Conservation (phyloP, 92 coral and sea anemone genomes). For the Actinernus sp. region DNA sequence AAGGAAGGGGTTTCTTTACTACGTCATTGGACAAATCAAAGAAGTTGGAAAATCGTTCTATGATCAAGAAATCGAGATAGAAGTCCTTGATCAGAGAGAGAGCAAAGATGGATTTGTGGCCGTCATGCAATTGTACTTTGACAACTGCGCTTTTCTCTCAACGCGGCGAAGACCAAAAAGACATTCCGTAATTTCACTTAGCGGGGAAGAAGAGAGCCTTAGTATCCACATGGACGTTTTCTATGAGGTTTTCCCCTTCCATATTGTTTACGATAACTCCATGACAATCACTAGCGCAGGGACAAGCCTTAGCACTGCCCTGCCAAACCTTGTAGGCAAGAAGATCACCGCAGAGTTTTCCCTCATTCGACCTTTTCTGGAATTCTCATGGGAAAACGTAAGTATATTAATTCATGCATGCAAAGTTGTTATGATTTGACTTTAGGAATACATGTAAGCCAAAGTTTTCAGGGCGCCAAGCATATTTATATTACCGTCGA, state of each 20-base stretch:
- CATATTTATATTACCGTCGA: too few species aligned
- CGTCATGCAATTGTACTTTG: conserved; percentile 66
- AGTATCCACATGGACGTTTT: conserved; percentile 85
- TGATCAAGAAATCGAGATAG: conserved; percentile 72
- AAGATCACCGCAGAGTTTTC: conserved; percentile 60
- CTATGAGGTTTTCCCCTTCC: conserved; percentile 91
- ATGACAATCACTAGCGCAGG: conserved; percentile 86
- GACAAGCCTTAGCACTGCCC: conserved; percentile 61
- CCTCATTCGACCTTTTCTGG: conserved; percentile 79
- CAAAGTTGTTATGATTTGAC: too few species aligned
- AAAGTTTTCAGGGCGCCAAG: too few species aligned
- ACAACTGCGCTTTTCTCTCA: conserved; percentile 78
- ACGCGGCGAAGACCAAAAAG: conserved; percentile 76
- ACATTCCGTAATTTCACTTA: conserved; percentile 80
- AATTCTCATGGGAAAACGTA: conserved; percentile 88
- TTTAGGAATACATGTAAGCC: too few species aligned
- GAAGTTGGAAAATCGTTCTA: conserved; percentile 82
- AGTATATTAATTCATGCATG: conserved; percentile 19
- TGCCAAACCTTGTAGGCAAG: conserved; percentile 67
- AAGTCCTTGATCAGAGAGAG: conserved; percentile 67
- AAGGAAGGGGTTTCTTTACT: conserved; percentile 73
- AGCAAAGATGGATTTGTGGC: conserved; percentile 73
- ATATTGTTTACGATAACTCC: conserved; percentile 73
- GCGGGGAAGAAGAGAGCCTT: conserved; percentile 66
- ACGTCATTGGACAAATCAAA: conserved; percentile 84